These are phyloP conservation scores for Polypterus senegalus DNA, from an alignment of 2,113 vertebrate species.

Conservation along the genomic window DNA sequence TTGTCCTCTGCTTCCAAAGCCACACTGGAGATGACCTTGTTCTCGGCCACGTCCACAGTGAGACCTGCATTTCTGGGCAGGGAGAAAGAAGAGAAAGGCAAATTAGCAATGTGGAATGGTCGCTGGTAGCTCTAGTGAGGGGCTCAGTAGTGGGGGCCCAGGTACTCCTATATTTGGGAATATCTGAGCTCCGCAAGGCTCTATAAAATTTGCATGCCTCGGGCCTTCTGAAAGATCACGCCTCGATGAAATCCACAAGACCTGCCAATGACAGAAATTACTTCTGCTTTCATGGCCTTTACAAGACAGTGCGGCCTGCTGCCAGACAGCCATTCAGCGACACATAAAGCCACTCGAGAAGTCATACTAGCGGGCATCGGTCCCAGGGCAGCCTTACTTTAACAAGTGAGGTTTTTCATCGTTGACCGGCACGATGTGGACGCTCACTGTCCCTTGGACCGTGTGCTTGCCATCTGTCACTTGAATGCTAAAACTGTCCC, in stretches of 20 bases:
- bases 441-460: conserved; percentile 57
- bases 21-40: conserved; percentile 46
- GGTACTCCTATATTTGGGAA: too few species aligned
- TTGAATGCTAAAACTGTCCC: conserved; percentile 58
- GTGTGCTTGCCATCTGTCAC: conserved; percentile 77
- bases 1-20: conserved; percentile 40
- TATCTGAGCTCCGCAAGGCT: too few species aligned
- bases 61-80: conserved; percentile 36
- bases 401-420: conserved; percentile 59
- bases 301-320: conserved; percentile 28
- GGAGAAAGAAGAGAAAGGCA: conserved; percentile 31
- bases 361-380: conserved; percentile 5
- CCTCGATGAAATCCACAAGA: too few species aligned
- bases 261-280: conserved; percentile 44
- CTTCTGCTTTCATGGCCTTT: conserved; percentile 32
- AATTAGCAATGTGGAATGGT: conserved; percentile 14
- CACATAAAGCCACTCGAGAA: too few species aligned
- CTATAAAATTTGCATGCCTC: too few species aligned
- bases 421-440: conserved; percentile 72
- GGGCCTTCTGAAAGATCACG: too few species aligned
- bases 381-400: conserved; percentile 41
- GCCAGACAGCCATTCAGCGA: conserved; percentile 13
- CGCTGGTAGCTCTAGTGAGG: too few species aligned
- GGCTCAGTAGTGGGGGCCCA: too few species aligned
- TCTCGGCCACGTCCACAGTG: conserved; percentile 34